Conservation (phyloP, 2,888 invertebrate genomes). For the Anthophora plumipes region DNA sequence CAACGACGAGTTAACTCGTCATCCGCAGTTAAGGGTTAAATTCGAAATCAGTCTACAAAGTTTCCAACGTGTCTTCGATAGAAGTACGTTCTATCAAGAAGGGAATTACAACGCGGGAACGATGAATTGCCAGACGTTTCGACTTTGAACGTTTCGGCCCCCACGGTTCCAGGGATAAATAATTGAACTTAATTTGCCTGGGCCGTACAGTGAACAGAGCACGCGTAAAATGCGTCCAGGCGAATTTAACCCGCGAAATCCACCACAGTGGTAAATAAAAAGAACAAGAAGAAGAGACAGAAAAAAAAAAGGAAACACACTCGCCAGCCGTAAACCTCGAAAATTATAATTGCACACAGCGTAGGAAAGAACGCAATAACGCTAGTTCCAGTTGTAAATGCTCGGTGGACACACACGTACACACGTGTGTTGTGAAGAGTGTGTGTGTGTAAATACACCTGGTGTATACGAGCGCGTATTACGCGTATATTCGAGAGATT, state of each 20-base stretch:
- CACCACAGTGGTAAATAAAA: neutral
- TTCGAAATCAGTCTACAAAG: too few relatives aligned
- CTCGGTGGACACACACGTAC: conserved; percentile 17
- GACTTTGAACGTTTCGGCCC: neutral
- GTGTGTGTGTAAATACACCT: neutral
- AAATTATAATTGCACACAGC: conserved; percentile 69
- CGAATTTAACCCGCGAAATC: conserved; percentile 38
- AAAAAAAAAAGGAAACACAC: conserved; percentile 5
- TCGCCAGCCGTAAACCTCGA: conserved; percentile 62
- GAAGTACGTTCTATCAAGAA: neutral
- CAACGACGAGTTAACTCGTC: too few relatives aligned
- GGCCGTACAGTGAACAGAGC: conserved; percentile 6
- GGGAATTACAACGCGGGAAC: neutral
- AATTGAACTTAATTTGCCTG: conserved; percentile 37
- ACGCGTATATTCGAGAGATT: conserved; percentile 65
- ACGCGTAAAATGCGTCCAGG: conserved; percentile 29
- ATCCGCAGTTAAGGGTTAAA: too few relatives aligned
- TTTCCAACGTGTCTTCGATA: neutral
- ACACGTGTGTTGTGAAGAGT: too few relatives aligned
- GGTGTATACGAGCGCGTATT: conserved; percentile 32
- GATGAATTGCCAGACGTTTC: neutral
- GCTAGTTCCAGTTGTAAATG: conserved; percentile 43
- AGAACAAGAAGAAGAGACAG: conserved; percentile 5
- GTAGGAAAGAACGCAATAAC: conserved; percentile 54
- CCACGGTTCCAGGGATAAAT: conserved; percentile 34